phyloP scores from a whole-genome alignment of 2,888 invertebrate genomes.

The Saturnia pavonia region DNA sequence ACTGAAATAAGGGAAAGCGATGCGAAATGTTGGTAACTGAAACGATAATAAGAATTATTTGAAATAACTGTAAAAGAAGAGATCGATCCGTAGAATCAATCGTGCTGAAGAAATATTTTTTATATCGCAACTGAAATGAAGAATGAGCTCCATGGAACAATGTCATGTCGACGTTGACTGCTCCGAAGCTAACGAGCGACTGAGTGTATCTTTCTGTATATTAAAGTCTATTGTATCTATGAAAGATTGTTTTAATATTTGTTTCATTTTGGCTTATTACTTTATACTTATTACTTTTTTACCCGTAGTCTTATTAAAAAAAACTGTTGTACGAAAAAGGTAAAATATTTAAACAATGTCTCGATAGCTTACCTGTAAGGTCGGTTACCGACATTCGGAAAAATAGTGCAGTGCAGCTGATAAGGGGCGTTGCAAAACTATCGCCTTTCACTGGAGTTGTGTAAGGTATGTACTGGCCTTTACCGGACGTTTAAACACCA shows the following conservation, averaged over 20 bases:
- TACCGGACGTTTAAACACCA: conserved; percentile 40
- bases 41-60: neutral
- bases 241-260: too few species aligned
- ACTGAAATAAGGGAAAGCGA: neutral
- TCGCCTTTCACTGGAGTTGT: conserved; percentile 58
- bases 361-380: conserved; percentile 25
- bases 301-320: too few species aligned
- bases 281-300: too few species aligned
- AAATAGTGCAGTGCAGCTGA: conserved; percentile 45
- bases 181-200: neutral
- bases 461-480: conserved; percentile 38
- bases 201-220: too few species aligned
- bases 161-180: neutral
- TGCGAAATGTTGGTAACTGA: neutral
- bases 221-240: too few species aligned
- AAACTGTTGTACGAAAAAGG: conserved; percentile 8
- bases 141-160: too few species aligned
- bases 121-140: too few species aligned
- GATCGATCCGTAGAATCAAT: neutral
- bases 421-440: conserved; percentile 53
- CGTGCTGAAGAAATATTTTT: neutral
- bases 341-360: conserved; percentile 22
- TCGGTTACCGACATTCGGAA: conserved; percentile 37
- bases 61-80: neutral
- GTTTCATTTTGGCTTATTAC: too few species aligned